These are phyloP conservation scores for Phataginus tetradactyla DNA, from an alignment of 2,797 vertebrate species.

Conservation along the genomic window DNA sequence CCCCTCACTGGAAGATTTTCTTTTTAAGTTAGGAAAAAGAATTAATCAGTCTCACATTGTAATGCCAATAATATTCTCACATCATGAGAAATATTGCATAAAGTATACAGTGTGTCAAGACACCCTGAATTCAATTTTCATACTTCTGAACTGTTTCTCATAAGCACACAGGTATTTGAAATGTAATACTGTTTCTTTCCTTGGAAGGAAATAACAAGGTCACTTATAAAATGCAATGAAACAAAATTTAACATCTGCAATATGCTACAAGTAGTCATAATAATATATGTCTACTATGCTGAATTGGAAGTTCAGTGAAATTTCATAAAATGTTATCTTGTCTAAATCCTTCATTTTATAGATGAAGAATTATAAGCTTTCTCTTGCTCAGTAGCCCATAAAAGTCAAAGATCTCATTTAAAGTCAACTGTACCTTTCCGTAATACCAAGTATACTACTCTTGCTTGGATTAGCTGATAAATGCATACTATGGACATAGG, in stretches of 20 bases:
- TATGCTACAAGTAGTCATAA: not conserved
- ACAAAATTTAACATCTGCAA: not conserved
- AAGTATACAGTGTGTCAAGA: not conserved
- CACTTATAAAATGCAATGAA: not conserved
- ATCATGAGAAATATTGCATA: not conserved
- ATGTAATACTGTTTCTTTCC: not conserved
- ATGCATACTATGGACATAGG: not conserved
- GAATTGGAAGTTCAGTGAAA: not conserved
- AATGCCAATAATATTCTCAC: not conserved
- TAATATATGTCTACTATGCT: not conserved
- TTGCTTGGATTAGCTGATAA: not conserved
- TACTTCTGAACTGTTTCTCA: conserved; percentile 33
- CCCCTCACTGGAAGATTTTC: not conserved
- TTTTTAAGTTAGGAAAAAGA: not conserved
- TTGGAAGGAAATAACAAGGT: not conserved
- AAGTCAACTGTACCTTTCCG: not conserved
- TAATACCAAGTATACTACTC: not conserved
- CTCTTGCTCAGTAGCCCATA: not conserved
- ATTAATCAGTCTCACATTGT: not conserved
- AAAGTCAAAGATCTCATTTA: conserved; percentile 31
- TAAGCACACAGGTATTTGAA: not conserved
- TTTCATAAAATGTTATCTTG: not conserved
- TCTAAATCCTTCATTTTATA: not conserved
- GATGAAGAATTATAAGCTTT: not conserved
- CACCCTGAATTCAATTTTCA: not conserved